Conservation (phyloP, 2,113 vertebrate species). For the Eulemur macaco region DNA sequence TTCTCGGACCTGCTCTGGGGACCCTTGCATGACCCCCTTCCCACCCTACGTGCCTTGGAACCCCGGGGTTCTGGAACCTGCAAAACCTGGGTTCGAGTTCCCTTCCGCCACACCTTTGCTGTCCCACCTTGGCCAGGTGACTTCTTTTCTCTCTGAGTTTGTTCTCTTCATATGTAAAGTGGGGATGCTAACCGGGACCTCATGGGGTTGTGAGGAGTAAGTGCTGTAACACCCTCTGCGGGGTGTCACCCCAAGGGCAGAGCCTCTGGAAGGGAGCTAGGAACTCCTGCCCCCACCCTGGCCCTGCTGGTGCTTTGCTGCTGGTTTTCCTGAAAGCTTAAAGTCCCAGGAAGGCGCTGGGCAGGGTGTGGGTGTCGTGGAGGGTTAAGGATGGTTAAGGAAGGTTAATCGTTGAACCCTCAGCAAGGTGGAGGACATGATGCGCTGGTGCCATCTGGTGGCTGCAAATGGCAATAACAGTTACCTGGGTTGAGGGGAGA, state of each 20-base stretch:
- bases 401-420: not conserved
- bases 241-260: not conserved
- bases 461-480: not conserved
- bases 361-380: not conserved
- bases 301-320: not conserved
- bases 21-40: no score
- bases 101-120: not conserved
- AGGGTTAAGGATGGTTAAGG: not conserved
- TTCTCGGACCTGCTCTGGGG: not conserved
- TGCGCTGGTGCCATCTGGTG: conserved; percentile 70
- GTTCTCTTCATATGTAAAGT: not conserved
- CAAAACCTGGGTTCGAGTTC: not conserved
- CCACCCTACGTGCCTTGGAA: not conserved
- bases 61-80: not conserved
- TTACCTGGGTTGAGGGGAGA: not conserved
- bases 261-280: not conserved
- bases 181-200: not conserved
- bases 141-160: conserved; percentile 22
- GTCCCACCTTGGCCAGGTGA: not conserved
- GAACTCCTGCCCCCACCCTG: not conserved
- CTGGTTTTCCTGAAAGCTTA: not conserved
- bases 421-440: not conserved
- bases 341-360: not conserved
- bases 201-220: not conserved
- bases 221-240: not conserved